phyloP scores from a whole-genome alignment of 2,888 invertebrate species.

The Amphipyra tragopoginis region DNA sequence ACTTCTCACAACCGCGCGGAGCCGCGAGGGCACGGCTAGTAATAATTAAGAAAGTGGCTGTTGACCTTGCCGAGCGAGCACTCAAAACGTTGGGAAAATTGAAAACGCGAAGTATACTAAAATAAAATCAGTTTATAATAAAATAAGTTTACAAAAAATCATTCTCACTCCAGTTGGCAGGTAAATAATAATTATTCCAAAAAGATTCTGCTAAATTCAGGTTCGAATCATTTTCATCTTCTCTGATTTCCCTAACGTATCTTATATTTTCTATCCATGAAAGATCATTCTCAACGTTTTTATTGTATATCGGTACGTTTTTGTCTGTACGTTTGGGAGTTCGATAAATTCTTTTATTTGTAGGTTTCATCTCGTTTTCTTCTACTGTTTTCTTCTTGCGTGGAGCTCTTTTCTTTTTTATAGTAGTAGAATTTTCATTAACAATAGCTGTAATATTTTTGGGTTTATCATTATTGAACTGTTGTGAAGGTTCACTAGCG shows the following conservation, averaged over 20 bases:
- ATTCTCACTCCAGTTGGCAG: constrained; percentile 65
- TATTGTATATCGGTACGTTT: constrained; percentile 41
- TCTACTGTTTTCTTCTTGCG: constrained; percentile 38
- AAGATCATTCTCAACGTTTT: constrained; percentile 61
- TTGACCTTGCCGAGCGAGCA: no score
- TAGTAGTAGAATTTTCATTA: not conserved
- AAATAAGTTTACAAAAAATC: constrained; percentile 61
- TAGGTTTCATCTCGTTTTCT: constrained; percentile 13
- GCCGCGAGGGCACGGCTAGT: no score
- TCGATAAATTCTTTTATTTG: constrained; percentile 8
- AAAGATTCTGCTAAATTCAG: constrained; percentile 64
- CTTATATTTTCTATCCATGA: constrained; percentile 79
- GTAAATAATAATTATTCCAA: constrained; percentile 75
- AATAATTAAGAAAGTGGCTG: no score
- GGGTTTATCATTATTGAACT: not conserved
- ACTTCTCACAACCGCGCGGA: no score
- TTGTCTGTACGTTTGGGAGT: constrained; percentile 1
- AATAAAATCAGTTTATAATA: not conserved
- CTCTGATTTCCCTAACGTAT: constrained; percentile 71
- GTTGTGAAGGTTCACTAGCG: constrained; percentile 16
- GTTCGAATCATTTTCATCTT: constrained; percentile 67
- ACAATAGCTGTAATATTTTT: not conserved
- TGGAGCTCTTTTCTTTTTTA: constrained; percentile 45
- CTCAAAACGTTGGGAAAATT: no score
- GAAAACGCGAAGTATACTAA: not conserved